phyloP scores from a whole-genome alignment of 2,113 vertebrate species.

The Eptatretus burgeri region DNA sequence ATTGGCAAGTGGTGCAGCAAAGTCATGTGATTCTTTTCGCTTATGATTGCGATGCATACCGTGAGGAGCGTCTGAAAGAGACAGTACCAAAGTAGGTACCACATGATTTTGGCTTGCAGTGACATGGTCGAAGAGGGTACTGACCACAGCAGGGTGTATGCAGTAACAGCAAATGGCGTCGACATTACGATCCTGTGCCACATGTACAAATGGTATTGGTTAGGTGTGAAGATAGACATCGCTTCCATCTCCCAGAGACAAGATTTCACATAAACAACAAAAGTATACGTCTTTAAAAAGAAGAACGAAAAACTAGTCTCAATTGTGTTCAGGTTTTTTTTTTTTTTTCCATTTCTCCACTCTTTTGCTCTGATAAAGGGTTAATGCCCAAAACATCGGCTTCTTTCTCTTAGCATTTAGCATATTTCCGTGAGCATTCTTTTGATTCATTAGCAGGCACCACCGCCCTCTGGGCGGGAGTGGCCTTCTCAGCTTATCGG shows the following conservation, averaged over 20 bases:
- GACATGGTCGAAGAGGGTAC: conserved; percentile 28
- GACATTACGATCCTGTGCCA: conserved; percentile 48
- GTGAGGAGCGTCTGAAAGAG: conserved; percentile 71
- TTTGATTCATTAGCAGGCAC: too few relatives aligned
- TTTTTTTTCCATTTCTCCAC: not conserved
- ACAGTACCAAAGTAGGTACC: conserved; percentile 80
- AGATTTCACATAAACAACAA: too few relatives aligned
- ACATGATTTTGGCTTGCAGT: conserved; percentile 30
- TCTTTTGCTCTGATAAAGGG: not conserved
- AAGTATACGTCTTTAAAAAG: conserved; percentile 1
- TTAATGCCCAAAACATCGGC: too few relatives aligned
- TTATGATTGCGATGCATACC: conserved; percentile 19
- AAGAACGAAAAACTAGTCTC: not conserved
- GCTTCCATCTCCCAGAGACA: too few relatives aligned
- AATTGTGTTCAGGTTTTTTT: not conserved
- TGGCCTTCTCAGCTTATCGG: too few relatives aligned
- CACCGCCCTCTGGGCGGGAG: too few relatives aligned
- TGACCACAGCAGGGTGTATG: conserved; percentile 66
- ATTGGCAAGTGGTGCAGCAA: too few relatives aligned
- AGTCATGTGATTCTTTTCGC: too few relatives aligned
- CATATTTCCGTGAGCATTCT: too few relatives aligned
- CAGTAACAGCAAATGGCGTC: conserved; percentile 41
- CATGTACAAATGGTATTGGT: not conserved
- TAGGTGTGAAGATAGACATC: too few relatives aligned
- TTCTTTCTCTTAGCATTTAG: too few relatives aligned